These are phyloP conservation scores for Thera obeliscata DNA, from an alignment of 2,888 invertebrate species.

Conservation along the genomic window DNA sequence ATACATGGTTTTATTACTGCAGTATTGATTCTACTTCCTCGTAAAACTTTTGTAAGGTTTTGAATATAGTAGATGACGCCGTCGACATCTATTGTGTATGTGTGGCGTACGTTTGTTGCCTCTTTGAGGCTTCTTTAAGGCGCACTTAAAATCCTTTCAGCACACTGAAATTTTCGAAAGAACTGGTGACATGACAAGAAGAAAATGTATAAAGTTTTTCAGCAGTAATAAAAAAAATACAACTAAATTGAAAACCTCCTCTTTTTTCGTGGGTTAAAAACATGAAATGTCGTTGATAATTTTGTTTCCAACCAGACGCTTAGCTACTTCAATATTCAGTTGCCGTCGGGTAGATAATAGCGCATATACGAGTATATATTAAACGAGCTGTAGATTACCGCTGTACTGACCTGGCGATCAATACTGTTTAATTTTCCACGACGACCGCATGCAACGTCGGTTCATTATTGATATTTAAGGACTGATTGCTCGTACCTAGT, in stretches of 20 bases:
- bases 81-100: too few species aligned
- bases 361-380: neutral
- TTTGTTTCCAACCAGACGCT: neutral
- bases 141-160: too few species aligned
- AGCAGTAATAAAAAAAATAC: too few species aligned
- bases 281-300: neutral
- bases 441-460: slow-evolving; percentile 2
- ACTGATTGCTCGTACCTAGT: neutral
- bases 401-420: slow-evolving; percentile 11
- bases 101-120: too few species aligned
- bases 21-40: slow-evolving; percentile 4
- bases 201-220: too few species aligned
- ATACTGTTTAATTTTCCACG: slow-evolving; percentile 17
- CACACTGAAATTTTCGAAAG: too few species aligned
- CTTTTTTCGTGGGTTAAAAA: too few species aligned
- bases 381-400: neutral
- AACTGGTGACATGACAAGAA: too few species aligned
- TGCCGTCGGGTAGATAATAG: neutral
- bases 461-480: neutral
- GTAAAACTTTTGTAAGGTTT: neutral
- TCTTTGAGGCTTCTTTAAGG: too few species aligned
- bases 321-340: neutral
- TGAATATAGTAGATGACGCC: too few species aligned
- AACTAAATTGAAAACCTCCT: too few species aligned
- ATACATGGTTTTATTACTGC: slow-evolving; percentile 2